Base-by-base conservation (phyloP, 2,888 invertebrate genomes). In the Aspidiotus destructor region DNA sequence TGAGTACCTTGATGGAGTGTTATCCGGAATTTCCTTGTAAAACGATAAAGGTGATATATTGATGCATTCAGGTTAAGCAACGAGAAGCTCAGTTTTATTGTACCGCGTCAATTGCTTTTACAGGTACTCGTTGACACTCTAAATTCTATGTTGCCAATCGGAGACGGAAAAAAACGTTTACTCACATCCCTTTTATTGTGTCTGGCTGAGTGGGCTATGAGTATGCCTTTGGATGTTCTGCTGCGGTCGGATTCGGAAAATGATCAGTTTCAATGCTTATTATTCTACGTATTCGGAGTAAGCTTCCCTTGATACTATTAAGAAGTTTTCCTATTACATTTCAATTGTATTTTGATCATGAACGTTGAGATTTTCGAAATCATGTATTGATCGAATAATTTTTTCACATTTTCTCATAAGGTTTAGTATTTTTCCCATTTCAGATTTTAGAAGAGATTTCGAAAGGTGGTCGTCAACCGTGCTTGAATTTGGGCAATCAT, bases 201-300 rank as follows among this genome's bases (percentile, higher is more conserved):
- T 76, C 81, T 97, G 71, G 92, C 93, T 0, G 95, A 96, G 79
- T 95, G 94, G 86, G 93, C 93, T 68, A 92, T 96, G 84, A 83
- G 87, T 61, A 84, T 95, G 70, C 82, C 82, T 0, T 73, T 74
- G 10, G 71, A 71, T 6, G 70, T 72, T 10, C 69, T 72, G 11
- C 52, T 69, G 9, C 64, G 68, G 44, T 10, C 64, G 28, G 48
- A 62, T 8, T 28, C 70, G 8, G 67, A 69, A 44, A 63, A 71
- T n/a, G 69, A 61, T 44, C 28, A 52, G 8, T 41, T 58, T 48
- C 48, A 65, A n/a, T 65, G 68, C n/a, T 71, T 71, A 16, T 63
- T 69, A 16, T 63, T 70, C 55, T 67, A 67, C 40, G 69, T 71
- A 28, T 71, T 71, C 58, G 70, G 69, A 64, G 71, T 71, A 68